Percentiles rank a stretch among this genome's conserved stretches.
These are phyloP conservation scores for Amphimallon solstitiale DNA, from an alignment of 2,888 invertebrate genomes.

Conservation along the genomic window DNA sequence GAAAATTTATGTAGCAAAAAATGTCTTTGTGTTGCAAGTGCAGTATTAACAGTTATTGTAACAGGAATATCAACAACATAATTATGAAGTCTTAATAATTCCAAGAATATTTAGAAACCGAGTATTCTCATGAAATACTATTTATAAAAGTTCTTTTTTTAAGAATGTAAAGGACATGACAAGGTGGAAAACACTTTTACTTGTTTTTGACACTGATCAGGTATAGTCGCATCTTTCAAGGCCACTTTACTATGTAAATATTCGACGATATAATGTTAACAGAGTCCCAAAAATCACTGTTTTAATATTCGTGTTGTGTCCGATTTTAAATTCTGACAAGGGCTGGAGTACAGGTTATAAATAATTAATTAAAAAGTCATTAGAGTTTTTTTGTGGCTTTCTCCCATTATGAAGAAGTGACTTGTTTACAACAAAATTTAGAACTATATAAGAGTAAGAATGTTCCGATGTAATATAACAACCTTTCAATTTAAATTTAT, in stretches of 20 bases:
- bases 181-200: slow-evolving; percentile 40
- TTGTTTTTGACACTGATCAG: slow-evolving; percentile 33
- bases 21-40: too few species aligned
- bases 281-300: too few species aligned
- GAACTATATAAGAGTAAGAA: background rate
- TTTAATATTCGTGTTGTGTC: too few species aligned
- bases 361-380: slow-evolving; percentile 3
- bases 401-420: background rate
- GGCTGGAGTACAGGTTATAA: background rate
- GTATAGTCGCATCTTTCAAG: slow-evolving; percentile 29
- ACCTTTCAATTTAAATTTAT: too few species aligned
- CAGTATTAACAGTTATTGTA: too few species aligned
- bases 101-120: background rate
- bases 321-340: background rate
- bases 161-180: slow-evolving; percentile 35
- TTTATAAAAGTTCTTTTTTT: background rate
- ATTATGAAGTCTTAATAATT: too few species aligned
- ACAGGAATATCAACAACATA: too few species aligned
- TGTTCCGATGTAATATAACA: too few species aligned
- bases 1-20: too few species aligned
- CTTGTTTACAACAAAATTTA: background rate
- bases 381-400: slow-evolving; percentile 9
- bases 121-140: background rate
- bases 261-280: background rate
- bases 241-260: slow-evolving; percentile 6